These are phyloP conservation scores for Ciconia stormi DNA, from an alignment of 2,113 vertebrate genomes.

Conservation along the genomic window DNA sequence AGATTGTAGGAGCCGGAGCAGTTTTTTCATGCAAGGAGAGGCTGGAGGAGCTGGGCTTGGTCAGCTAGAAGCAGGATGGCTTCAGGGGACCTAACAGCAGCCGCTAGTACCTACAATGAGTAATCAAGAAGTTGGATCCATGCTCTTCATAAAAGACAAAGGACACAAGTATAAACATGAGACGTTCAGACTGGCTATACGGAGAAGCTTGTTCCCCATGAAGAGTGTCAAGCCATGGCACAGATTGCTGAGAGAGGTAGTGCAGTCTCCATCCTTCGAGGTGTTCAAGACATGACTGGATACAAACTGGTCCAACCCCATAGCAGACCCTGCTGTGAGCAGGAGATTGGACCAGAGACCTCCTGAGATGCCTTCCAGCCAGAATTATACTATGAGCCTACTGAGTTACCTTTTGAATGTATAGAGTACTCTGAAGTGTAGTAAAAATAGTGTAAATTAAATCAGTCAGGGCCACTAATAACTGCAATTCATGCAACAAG, in stretches of 20 bases:
- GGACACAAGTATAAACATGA: neutral
- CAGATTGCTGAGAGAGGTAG: neutral
- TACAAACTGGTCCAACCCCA: neutral
- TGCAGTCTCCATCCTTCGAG: neutral
- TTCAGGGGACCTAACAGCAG: neutral
- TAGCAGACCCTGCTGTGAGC: neutral
- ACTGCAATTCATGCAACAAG: neutral
- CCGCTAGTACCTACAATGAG: accelerated
- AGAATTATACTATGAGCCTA: neutral
- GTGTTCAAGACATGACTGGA: neutral
- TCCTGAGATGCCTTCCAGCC: neutral
- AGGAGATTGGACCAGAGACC: neutral
- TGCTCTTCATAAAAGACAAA: neutral
- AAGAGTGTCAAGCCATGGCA: neutral
- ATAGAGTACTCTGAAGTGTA: neutral
- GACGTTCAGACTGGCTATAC: neutral
- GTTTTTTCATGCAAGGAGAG: neutral
- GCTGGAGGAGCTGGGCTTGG: neutral
- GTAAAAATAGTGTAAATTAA: neutral
- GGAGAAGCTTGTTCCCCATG: neutral
- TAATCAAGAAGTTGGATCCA: neutral
- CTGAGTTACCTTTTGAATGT: neutral
- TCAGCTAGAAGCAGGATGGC: neutral
- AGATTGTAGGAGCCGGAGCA: neutral
- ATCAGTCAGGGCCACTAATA: neutral